Conservation (phyloP, 1,140 invertebrate genomes). For the Aphidius ervi region DNA sequence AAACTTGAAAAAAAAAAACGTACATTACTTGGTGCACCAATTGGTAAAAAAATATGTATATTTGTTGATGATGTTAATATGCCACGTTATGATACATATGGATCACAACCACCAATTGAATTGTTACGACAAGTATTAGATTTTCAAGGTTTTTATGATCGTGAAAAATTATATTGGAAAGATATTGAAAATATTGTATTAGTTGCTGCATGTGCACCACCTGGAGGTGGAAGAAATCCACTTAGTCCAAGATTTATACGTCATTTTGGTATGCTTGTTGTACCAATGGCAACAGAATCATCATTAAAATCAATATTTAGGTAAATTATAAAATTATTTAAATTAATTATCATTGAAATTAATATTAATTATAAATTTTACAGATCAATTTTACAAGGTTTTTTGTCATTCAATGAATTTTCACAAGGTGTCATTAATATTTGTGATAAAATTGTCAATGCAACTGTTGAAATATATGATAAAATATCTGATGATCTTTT, state of each 20-base stretch:
- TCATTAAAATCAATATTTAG: no score
- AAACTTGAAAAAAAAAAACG: conserved; percentile 79
- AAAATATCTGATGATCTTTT: conserved; percentile 67
- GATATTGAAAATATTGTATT: conserved; percentile 72
- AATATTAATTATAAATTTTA: no score
- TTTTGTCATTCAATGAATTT: no score
- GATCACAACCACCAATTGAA: conserved; percentile 81
- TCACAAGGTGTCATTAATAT: no score
- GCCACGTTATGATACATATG: conserved; percentile 81
- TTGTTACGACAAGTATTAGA: conserved; percentile 80
- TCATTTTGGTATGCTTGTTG: no score
- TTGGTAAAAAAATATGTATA: conserved; percentile 72
- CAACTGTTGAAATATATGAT: conserved; percentile 74
- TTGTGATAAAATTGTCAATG: conserved; percentile 25
- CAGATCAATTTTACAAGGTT: no score
- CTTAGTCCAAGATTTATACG: no score
- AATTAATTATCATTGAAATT: no score
- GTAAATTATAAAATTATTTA: no score
- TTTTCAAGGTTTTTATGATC: conserved; percentile 77
- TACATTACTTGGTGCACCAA: conserved; percentile 70
- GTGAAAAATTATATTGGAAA: conserved; percentile 67
- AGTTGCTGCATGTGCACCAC: conserved; percentile 74
- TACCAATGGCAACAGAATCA: no score
- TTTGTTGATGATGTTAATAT: conserved; percentile 90
- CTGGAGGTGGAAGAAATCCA: conserved; percentile 70